Percentiles rank a stretch among this genome's conserved stretches.
Evolutionary conservation across 2,888 invertebrate genomes (phyloP).

Genomic region (Taenaris catops): DNA sequence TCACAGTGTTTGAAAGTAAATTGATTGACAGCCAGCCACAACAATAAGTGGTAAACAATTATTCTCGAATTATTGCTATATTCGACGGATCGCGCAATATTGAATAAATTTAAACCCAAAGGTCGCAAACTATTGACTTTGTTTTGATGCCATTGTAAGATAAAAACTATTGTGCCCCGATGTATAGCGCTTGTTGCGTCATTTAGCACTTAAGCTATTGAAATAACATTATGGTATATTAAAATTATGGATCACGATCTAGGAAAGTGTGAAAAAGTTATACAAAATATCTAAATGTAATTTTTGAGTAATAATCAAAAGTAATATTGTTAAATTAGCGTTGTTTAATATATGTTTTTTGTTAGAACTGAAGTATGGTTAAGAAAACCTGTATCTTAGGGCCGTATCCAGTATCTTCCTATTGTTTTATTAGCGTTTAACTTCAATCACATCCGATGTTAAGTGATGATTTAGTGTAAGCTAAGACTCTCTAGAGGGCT

Average conservation of each 20-base stretch:
- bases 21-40: slow-evolving; percentile 66
- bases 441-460: too few relatives aligned
- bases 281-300: too few relatives aligned
- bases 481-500: too few relatives aligned
- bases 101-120: slow-evolving; percentile 63
- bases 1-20: slow-evolving; percentile 60
- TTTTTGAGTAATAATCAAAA: too few relatives aligned
- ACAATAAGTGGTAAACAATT: slow-evolving; percentile 66
- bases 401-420: too few relatives aligned
- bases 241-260: slow-evolving; percentile 3
- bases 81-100: slow-evolving; percentile 46
- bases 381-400: too few relatives aligned
- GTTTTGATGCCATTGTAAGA: slow-evolving; percentile 69
- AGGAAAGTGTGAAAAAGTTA: too few relatives aligned
- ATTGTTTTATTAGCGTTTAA: too few relatives aligned
- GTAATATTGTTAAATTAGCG: too few relatives aligned
- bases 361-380: too few relatives aligned
- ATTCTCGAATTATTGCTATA: slow-evolving; percentile 60
- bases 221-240: slow-evolving; percentile 4
- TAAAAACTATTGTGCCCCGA: slow-evolving; percentile 44
- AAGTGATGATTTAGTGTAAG: too few relatives aligned
- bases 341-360: too few relatives aligned
- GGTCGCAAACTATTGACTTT: slow-evolving; percentile 67
- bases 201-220: slow-evolving; percentile 23
- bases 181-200: slow-evolving; percentile 40